Percentiles rank a stretch among this genome's conserved stretches.
Conservation (phyloP, 2,113 vertebrate species). For the Cariama cristata region DNA sequence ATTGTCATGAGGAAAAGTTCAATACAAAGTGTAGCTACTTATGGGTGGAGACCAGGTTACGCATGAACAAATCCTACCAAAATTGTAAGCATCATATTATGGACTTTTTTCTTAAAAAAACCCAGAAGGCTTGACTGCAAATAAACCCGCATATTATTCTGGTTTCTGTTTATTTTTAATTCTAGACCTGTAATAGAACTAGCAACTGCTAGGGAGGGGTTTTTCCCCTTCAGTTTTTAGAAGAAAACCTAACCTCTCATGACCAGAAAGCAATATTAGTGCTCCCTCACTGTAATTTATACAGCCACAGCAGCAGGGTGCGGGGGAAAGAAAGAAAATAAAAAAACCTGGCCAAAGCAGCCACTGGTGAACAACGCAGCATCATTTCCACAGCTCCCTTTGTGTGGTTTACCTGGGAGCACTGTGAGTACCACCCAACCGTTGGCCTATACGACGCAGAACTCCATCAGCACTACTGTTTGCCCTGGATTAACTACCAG, state of each 20-base stretch:
- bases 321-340: neutral
- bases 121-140: neutral
- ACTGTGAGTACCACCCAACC: too few relatives aligned
- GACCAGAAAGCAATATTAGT: neutral
- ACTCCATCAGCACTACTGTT: neutral
- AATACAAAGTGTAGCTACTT: neutral
- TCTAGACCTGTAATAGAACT: neutral
- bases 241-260: neutral
- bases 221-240: neutral
- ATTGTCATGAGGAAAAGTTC: neutral
- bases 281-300: neutral
- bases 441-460: neutral
- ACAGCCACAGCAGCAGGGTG: neutral
- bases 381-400: neutral
- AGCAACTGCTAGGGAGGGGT: fast-evolving
- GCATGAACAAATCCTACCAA: neutral
- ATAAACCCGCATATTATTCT: neutral
- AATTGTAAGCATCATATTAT: neutral
- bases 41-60: neutral
- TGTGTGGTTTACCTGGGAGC: neutral
- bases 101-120: neutral
- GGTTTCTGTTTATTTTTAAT: neutral
- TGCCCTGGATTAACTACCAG: neutral
- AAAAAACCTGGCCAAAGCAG: neutral
- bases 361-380: neutral